Evolutionary conservation across 1,140 invertebrate species (phyloP).

Genomic region (Cydia fagiglandana): DNA sequence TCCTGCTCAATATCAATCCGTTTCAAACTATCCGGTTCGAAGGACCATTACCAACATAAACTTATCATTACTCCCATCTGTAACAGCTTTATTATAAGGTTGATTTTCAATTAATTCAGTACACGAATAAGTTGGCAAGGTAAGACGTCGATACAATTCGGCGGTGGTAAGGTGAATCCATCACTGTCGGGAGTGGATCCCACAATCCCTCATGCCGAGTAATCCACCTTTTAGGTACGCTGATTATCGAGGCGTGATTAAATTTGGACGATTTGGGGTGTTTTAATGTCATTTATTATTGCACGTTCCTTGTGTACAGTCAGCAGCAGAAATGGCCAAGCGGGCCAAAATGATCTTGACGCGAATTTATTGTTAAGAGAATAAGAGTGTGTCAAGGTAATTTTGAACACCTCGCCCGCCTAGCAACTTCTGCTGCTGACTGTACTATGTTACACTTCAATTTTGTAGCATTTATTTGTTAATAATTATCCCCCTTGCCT

Average conservation of each 20-base stretch:
- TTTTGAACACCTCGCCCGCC: too few species aligned
- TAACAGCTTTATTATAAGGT: background rate
- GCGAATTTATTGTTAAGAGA: too few species aligned
- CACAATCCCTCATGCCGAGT: slow-evolving; percentile 2
- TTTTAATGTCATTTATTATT: background rate
- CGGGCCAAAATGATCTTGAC: too few species aligned
- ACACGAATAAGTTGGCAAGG: background rate
- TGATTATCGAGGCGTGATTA: slow-evolving; percentile 31
- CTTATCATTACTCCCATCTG: background rate
- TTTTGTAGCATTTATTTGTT: too few species aligned
- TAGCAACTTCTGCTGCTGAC: too few species aligned
- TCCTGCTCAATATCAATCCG: slow-evolving; percentile 16
- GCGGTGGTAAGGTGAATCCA: slow-evolving; percentile 10
- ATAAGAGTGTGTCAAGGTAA: too few species aligned
- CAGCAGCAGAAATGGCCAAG: too few species aligned
- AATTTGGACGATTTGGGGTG: slow-evolving; percentile 7
- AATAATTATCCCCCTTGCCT: too few species aligned
- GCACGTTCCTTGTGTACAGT: too few species aligned
- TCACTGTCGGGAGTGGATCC: slow-evolving; percentile 20
- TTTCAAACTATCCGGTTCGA: slow-evolving; percentile 15
- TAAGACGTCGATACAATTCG: slow-evolving; percentile 30
- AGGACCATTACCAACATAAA: background rate
- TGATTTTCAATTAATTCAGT: background rate
- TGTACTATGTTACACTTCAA: too few species aligned
- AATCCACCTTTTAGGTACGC: slow-evolving; percentile 29